These are phyloP conservation scores for Petrocephalus sullivani DNA, from an alignment of 2,797 vertebrate genomes.

Conservation along the genomic window DNA sequence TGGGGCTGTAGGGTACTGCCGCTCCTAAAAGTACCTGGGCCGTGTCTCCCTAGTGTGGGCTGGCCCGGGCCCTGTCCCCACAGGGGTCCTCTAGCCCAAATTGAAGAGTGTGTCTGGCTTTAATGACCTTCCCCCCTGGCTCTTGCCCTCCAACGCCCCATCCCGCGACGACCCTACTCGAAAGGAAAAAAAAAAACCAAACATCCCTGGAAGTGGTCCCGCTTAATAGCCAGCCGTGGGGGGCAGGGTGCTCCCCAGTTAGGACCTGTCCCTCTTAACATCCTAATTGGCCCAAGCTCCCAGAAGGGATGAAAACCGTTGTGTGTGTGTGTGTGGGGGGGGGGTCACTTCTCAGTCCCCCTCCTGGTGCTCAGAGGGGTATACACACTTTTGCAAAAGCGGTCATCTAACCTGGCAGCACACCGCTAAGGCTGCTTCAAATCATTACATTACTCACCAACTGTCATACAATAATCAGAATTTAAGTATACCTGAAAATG, in stretches of 20 bases:
- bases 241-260: constrained; percentile 30
- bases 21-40: background rate
- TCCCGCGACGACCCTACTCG: background rate
- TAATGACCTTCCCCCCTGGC: background rate
- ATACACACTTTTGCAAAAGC: background rate
- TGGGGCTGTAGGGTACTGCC: background rate
- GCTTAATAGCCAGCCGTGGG: constrained; percentile 17
- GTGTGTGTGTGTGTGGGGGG: background rate
- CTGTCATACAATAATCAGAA: background rate
- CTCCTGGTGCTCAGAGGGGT: background rate
- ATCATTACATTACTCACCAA: background rate
- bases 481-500: background rate
- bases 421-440: background rate
- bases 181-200: background rate
- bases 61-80: background rate
- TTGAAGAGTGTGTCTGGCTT: constrained; percentile 7
- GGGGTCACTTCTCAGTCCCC: constrained; percentile 1
- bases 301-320: constrained; percentile 8
- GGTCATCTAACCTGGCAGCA: background rate
- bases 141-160: constrained; percentile 3
- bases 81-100: background rate
- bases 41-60: background rate
- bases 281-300: constrained; percentile 25
- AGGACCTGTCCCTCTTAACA: constrained; percentile 25
- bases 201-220: constrained; percentile 17